Evolutionary conservation across 2,888 invertebrate species (phyloP), one percentile per base, ranked within the genome.

Genomic region (Copidosoma aretas): DNA sequence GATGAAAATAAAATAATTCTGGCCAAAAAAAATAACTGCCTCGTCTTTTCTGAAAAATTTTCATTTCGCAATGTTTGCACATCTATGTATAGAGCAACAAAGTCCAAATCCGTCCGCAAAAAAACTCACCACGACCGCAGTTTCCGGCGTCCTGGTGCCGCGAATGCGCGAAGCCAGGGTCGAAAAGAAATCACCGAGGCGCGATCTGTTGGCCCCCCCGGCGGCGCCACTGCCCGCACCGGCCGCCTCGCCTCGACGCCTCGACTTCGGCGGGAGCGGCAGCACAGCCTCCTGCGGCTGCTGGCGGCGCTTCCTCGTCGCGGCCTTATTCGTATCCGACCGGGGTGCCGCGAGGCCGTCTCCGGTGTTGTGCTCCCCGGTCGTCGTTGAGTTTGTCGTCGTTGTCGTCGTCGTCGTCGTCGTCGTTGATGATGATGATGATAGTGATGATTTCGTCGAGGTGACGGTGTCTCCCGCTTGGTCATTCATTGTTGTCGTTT

Each of bases 391-490:
- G 51, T 10, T 68, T 65, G 66, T 66, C 10, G 24, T 67, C 51
- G 51, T 64, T n/a, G n/a, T n/a, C n/a, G n/a, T n/a, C n/a, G n/a
- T n/a, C n/a, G 71, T 75, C 67, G 60, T 71, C 52, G 59, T 74
- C 46, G 68, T 74, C 73, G 69, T 71, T 24, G 58, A 24, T 8
- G 19, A 66, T 56, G 65, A 25, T 19, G 61, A n/a, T 63, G 53
- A 41, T 12, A 15, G 66, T 56, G 62, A 25, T 19, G 61, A n/a
- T 63, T 77, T 76, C 64, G 76, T 78, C 75, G 78, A 70, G 73
- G 75, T 79, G 80, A 79, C 81, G 80, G 80, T 80, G 80, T 77
- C 78, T 79, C 78, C 76, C 78, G 76, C 74, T 75, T 74, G 76
- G 73, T 77, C 73, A 75, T 77, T 22, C 19, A 21, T 77, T 75